A percentile compares a stretch with the other conserved stretches of the same genome.
phyloP scores from a whole-genome alignment of 1,140 invertebrate species.

The Asobara japonica region DNA sequence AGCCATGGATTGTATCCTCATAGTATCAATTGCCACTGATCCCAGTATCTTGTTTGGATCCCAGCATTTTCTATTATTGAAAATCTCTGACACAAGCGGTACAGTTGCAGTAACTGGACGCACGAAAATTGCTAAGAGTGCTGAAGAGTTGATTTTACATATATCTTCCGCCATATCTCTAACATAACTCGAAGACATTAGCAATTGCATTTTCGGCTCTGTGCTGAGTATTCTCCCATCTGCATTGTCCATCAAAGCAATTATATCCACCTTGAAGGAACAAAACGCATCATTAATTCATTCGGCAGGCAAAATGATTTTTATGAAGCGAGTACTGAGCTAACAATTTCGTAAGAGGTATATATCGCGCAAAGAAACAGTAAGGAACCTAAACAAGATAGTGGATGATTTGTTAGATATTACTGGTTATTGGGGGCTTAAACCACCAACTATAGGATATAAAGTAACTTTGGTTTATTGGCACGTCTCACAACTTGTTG shows the following conservation, averaged over 20 bases:
- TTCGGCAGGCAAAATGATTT: conserved; percentile 21
- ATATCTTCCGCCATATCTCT: conserved; percentile 46
- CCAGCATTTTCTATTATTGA: conserved; percentile 43
- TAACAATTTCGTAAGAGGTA: not conserved
- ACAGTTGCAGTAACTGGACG: conserved; percentile 54
- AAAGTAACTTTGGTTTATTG: too few species aligned
- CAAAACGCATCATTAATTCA: not conserved
- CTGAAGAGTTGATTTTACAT: conserved; percentile 43
- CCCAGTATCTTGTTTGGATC: conserved; percentile 54
- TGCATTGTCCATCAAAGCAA: conserved; percentile 56
- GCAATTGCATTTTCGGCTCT: conserved; percentile 43
- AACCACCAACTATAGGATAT: too few species aligned
- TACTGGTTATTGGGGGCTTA: too few species aligned
- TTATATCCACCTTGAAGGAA: conserved; percentile 47
- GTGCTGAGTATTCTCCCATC: conserved; percentile 40
- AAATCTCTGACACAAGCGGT: conserved; percentile 54
- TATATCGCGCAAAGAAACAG: not conserved
- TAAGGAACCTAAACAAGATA: not conserved
- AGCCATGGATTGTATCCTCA: conserved; percentile 49
- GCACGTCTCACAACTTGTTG: too few species aligned
- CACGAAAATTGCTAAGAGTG: conserved; percentile 52
- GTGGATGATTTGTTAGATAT: not conserved
- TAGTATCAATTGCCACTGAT: conserved; percentile 46
- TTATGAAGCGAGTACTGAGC: not conserved
- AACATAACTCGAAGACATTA: conserved; percentile 43